Evolutionary conservation across 92 coral and sea anemone genomes (phyloP).

Genomic region (Porites rus): DNA sequence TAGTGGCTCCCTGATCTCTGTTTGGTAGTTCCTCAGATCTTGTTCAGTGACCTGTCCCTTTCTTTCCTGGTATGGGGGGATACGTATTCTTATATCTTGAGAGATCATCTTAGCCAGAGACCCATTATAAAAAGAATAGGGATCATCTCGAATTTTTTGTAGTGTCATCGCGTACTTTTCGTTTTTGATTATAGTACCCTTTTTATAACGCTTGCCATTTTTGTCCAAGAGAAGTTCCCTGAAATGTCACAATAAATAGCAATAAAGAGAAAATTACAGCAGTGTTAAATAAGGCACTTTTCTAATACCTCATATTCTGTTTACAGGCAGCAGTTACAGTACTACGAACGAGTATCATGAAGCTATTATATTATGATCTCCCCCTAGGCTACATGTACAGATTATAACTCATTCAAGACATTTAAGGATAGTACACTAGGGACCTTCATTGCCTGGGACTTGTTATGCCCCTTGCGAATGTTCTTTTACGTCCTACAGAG

Average conservation of each 20-base stretch:
- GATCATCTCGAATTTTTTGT: slow-evolving; percentile 69
- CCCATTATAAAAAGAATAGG: slow-evolving; percentile 82
- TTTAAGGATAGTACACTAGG: no score
- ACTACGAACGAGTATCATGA: no score
- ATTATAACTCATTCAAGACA: no score
- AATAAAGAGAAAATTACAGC: not conserved
- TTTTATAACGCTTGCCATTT: slow-evolving; percentile 41
- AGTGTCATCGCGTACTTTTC: slow-evolving; percentile 75
- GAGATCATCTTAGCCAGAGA: slow-evolving; percentile 69
- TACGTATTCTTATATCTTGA: slow-evolving; percentile 48
- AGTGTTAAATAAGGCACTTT: not conserved
- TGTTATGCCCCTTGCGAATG: no score
- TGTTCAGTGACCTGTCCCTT: slow-evolving; percentile 59
- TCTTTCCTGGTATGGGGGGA: not conserved
- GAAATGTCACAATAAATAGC: not conserved
- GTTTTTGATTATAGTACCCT: slow-evolving; percentile 67
- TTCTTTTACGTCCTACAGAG: no score
- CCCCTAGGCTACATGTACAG: no score
- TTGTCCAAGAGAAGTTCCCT: slow-evolving; percentile 74
- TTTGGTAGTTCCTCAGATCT: slow-evolving; percentile 70
- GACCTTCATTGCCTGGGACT: no score
- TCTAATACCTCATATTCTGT: no score
- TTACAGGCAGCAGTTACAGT: no score
- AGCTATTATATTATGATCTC: no score
- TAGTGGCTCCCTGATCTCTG: slow-evolving; percentile 20